These are phyloP conservation scores for Ophion obscuratus DNA, from an alignment of 2,888 invertebrate species.

Conservation along the genomic window DNA sequence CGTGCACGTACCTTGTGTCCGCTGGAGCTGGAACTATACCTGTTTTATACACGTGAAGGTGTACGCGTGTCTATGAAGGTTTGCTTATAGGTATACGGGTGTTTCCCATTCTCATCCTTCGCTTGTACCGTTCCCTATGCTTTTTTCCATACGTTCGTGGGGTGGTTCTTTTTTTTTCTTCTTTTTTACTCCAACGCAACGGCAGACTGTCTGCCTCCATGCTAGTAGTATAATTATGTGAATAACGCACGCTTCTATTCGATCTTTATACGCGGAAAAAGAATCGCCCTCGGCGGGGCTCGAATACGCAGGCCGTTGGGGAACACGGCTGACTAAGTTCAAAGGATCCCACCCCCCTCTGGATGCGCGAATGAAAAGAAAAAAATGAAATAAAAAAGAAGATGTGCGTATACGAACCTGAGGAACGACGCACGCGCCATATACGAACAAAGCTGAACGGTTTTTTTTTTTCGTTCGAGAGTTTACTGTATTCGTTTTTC, in stretches of 20 bases:
- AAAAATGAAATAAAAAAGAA: neutral
- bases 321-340: constrained; percentile 1
- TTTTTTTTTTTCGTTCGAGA: too few species aligned
- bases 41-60: neutral
- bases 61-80: neutral
- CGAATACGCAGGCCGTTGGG: neutral
- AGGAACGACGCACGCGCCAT: too few species aligned
- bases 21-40: too few species aligned
- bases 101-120: constrained; percentile 59
- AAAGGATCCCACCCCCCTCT: neutral
- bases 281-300: constrained; percentile 30
- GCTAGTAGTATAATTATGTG: constrained; percentile 72
- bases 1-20: constrained; percentile 17
- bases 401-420: too few species aligned
- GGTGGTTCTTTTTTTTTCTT: neutral
- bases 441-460: too few species aligned
- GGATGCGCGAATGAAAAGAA: neutral
- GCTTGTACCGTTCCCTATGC: constrained; percentile 28
- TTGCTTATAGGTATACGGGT: constrained; percentile 29
- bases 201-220: constrained; percentile 74
- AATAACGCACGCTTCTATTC: constrained; percentile 70
- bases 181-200: constrained; percentile 47
- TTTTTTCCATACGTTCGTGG: constrained; percentile 24
- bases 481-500: too few species aligned
- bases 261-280: constrained; percentile 60